These are phyloP conservation scores for Amphiprion ocellaris DNA, from an alignment of 2,113 vertebrate species.

Conservation along the genomic window DNA sequence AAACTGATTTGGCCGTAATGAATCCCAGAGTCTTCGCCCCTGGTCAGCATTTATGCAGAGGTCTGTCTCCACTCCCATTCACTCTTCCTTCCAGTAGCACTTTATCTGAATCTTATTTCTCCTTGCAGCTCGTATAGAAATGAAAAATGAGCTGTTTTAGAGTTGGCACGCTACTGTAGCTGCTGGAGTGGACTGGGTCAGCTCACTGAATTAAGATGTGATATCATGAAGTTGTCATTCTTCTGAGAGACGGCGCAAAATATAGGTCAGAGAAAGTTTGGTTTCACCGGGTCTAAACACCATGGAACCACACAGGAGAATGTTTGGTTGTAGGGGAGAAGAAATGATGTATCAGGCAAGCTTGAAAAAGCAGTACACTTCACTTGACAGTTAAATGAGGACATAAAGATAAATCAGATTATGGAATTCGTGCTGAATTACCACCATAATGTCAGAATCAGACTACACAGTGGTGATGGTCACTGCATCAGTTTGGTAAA, in stretches of 20 bases:
- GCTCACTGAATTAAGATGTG: constrained; percentile 40
- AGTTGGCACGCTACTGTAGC: constrained; percentile 27
- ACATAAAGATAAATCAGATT: neutral
- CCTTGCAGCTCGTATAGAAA: constrained; percentile 41
- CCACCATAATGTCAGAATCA: neutral
- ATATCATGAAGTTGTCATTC: constrained; percentile 48
- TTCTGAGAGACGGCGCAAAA: constrained; percentile 38
- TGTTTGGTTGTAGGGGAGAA: neutral
- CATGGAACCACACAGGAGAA: neutral
- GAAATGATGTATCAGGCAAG: too few relatives aligned
- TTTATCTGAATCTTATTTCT: constrained; percentile 37
- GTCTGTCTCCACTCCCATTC: neutral
- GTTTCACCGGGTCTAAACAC: constrained; percentile 1
- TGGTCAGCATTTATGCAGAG: constrained; percentile 30
- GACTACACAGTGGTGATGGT: neutral
- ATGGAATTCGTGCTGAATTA: neutral
- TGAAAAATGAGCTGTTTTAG: constrained; percentile 61
- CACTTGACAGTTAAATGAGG: too few relatives aligned
- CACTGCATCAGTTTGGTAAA: neutral
- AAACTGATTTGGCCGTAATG: constrained; percentile 26
- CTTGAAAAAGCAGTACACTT: too few relatives aligned
- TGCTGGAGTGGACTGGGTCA: constrained; percentile 13
- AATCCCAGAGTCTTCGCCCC: constrained; percentile 18
- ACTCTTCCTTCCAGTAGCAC: constrained; percentile 7
- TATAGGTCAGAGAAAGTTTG: constrained; percentile 47